Conservation (phyloP, 2,888 invertebrate genomes). For the Polymixis lichenea region DNA sequence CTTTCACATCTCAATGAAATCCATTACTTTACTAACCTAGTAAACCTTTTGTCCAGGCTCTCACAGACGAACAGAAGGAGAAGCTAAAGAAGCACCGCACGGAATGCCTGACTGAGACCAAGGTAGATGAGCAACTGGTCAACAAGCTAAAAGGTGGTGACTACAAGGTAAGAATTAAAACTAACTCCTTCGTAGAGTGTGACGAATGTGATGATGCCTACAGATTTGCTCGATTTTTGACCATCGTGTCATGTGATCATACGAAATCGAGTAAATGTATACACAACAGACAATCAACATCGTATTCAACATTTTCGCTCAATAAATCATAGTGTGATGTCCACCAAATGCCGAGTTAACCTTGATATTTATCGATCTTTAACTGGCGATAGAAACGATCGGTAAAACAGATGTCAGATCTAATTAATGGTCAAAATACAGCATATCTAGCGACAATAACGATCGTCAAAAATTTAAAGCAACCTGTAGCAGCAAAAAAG, state of each 20-base stretch:
- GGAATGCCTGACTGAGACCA: constrained; percentile 85
- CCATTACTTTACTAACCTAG: neutral
- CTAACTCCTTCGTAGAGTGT: neutral
- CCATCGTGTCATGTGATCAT: neutral
- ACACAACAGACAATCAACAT: neutral
- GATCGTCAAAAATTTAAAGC: neutral
- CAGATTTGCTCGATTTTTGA: neutral
- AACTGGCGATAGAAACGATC: neutral
- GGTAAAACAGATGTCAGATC: neutral
- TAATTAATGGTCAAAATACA: neutral
- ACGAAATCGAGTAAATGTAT: neutral
- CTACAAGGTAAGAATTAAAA: constrained; percentile 78
- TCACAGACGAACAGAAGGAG: constrained; percentile 88
- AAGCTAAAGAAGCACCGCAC: constrained; percentile 87
- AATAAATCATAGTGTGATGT: too few relatives aligned
- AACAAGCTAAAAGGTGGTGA: constrained; percentile 86
- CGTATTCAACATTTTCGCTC: neutral
- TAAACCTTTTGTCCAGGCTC: constrained; percentile 73
- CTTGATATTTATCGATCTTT: neutral
- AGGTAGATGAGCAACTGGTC: constrained; percentile 83
- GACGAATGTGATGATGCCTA: neutral
- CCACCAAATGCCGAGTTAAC: neutral
- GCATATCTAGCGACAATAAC: too few relatives aligned
- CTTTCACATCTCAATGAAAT: neutral
- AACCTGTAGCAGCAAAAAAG: neutral